These are phyloP conservation scores for Turritopsis dohrnii DNA, from an alignment of 30 jellyfish, hydroid and myxozoan species.

Conservation along the genomic window DNA sequence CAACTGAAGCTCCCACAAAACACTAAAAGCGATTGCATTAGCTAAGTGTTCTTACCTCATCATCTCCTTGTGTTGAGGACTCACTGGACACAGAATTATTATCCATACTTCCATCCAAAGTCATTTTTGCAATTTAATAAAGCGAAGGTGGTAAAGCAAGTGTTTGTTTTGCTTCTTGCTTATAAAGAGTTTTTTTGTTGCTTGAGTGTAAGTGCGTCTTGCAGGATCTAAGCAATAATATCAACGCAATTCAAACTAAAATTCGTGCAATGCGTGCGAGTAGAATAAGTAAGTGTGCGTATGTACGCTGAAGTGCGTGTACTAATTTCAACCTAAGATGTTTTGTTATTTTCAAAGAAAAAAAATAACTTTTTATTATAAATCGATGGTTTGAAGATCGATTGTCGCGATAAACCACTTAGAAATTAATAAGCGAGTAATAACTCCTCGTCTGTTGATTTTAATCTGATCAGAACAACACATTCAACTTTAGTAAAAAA, in stretches of 20 bases:
- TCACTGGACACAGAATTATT: conserved; percentile 32
- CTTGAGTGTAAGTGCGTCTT: conserved; percentile 14
- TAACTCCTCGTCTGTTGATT: neutral
- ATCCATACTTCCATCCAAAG: conserved; percentile 32
- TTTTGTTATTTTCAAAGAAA: neutral
- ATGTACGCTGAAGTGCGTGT: neutral
- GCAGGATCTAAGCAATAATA: conserved; percentile 7
- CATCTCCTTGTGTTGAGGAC: conserved; percentile 28
- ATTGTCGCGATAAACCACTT: conserved; percentile 20
- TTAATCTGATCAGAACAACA: conserved; percentile 15
- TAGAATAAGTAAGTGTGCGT: neutral
- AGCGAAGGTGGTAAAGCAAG: neutral
- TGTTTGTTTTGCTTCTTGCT: neutral
- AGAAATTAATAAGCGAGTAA: conserved; percentile 17
- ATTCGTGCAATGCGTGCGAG: neutral
- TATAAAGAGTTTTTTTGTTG: neutral
- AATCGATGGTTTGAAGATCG: neutral
- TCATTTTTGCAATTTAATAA: conserved; percentile 7
- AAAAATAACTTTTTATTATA: neutral
- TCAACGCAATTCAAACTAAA: neutral
- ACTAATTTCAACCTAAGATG: neutral
- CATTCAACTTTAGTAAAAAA: neutral
- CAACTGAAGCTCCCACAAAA: too few relatives aligned
- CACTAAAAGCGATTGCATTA: too few relatives aligned
- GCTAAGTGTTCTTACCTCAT: conserved; percentile 19